These are phyloP conservation scores for Bolinopsis microptera DNA, from an alignment of 37 sponge, comb jelly and placozoan species.

Conservation along the genomic window DNA sequence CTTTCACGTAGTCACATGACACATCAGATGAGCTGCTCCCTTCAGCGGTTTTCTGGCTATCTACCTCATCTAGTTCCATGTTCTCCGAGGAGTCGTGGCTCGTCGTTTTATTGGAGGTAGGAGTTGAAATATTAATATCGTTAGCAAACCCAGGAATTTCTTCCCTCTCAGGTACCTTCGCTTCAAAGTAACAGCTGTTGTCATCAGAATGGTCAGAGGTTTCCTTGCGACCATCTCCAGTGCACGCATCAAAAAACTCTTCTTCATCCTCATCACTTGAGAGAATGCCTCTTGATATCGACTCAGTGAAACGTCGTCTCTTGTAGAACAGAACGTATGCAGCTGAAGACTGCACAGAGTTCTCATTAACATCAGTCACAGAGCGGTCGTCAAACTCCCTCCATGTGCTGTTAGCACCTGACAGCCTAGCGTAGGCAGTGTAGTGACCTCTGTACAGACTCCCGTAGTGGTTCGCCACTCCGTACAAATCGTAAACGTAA, in stretches of 20 bases:
- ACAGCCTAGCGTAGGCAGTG: constrained; percentile 36
- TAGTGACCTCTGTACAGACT: constrained; percentile 55
- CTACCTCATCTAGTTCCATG: constrained; percentile 30
- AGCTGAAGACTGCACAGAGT: background rate
- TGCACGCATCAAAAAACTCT: constrained; percentile 50
- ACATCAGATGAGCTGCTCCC: constrained; percentile 61
- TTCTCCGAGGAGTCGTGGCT: background rate
- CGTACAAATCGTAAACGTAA: constrained; percentile 46
- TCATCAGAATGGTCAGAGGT: constrained; percentile 50
- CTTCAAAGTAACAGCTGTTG: constrained; percentile 57
- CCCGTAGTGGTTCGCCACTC: constrained; percentile 57
- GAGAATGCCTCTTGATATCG: background rate
- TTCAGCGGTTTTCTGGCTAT: constrained; percentile 1
- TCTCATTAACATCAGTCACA: constrained; percentile 25
- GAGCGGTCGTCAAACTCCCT: constrained; percentile 59
- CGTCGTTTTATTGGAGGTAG: background rate
- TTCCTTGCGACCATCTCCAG: background rate
- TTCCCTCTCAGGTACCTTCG: constrained; percentile 10
- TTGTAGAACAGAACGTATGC: constrained; percentile 63
- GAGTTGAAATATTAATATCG: background rate
- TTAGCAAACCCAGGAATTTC: background rate
- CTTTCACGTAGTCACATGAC: constrained; percentile 33
- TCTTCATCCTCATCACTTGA: constrained; percentile 61
- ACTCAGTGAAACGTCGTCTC: constrained; percentile 20
- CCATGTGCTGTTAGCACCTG: constrained; percentile 29